Conservation (phyloP, 2,888 invertebrate genomes). For the Urechis unicinctus region DNA sequence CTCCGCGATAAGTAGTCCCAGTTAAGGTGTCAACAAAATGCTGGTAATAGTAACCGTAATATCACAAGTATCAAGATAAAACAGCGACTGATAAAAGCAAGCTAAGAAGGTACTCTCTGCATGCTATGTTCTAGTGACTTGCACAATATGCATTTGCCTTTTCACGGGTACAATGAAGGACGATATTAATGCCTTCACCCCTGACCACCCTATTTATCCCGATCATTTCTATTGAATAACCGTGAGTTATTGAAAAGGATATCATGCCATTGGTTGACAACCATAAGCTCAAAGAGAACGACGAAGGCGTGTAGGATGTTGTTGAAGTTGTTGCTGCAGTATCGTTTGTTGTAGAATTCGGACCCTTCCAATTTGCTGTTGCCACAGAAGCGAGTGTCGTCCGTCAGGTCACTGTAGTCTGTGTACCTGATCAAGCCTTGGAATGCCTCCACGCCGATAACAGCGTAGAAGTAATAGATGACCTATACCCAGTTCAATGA, state of each 20-base stretch:
- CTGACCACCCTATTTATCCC: too few relatives aligned
- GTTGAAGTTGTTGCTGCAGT: slow-evolving; percentile 55
- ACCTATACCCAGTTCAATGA: too few relatives aligned
- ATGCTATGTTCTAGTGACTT: too few relatives aligned
- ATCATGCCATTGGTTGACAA: slow-evolving; percentile 56
- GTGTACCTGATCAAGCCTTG: slow-evolving; percentile 38
- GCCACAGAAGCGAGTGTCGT: slow-evolving; percentile 35
- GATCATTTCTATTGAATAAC: too few relatives aligned
- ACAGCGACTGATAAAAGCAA: too few relatives aligned
- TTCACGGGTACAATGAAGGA: too few relatives aligned
- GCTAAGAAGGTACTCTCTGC: too few relatives aligned
- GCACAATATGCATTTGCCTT: too few relatives aligned
- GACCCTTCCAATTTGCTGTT: slow-evolving; percentile 41
- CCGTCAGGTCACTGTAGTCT: slow-evolving; percentile 29
- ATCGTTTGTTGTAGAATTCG: slow-evolving; percentile 45
- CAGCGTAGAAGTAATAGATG: slow-evolving; percentile 52
- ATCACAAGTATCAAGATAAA: too few relatives aligned
- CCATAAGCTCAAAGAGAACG: slow-evolving; percentile 52
- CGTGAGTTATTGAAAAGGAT: slow-evolving; percentile 47
- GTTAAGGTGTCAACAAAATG: too few relatives aligned
- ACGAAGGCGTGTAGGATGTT: slow-evolving; percentile 50
- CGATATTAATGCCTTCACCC: too few relatives aligned
- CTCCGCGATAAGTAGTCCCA: slow-evolving; percentile 38
- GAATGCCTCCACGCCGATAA: slow-evolving; percentile 54
- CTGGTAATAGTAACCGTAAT: too few relatives aligned